Conservation (phyloP, 2,888 invertebrate genomes). For the Drosophila acutilabella region DNA sequence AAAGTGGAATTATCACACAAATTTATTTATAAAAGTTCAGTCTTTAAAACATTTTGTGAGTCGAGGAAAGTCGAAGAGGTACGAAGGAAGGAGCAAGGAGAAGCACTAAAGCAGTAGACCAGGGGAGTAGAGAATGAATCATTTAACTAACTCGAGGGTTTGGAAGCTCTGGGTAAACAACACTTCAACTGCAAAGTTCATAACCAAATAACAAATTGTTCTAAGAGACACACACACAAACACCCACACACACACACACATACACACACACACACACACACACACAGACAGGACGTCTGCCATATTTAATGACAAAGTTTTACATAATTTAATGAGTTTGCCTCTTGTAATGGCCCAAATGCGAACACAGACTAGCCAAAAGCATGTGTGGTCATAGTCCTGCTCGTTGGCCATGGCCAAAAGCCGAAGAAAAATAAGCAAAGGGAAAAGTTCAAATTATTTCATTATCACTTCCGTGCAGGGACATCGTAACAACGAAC, state of each 20-base stretch:
- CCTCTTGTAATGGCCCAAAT: slow-evolving; percentile 39
- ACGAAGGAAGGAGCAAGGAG: not conserved
- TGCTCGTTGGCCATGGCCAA: slow-evolving; percentile 2
- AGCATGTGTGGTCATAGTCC: slow-evolving; percentile 32
- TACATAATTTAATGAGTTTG: slow-evolving; percentile 78
- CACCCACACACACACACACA: slow-evolving; percentile 8
- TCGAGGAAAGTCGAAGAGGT: not conserved
- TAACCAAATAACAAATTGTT: slow-evolving; percentile 72
- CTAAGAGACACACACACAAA: slow-evolving; percentile 40
- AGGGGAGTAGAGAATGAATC: not conserved
- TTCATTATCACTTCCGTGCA: slow-evolving; percentile 80
- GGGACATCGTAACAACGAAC: slow-evolving; percentile 32
- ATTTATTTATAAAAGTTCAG: slow-evolving; percentile 69
- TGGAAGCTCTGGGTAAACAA: slow-evolving; percentile 49
- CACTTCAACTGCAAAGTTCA: slow-evolving; percentile 67
- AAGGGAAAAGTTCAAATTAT: slow-evolving; percentile 75
- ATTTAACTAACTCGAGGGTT: slow-evolving; percentile 14
- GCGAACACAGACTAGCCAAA: slow-evolving; percentile 20
- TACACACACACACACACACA: slow-evolving; percentile 25
- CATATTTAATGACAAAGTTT: slow-evolving; percentile 80
- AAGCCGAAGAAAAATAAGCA: slow-evolving; percentile 54
- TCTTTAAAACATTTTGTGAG: slow-evolving; percentile 42
- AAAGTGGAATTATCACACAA: slow-evolving; percentile 73
- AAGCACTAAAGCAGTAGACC: not conserved
- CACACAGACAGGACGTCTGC: slow-evolving; percentile 24